These are phyloP conservation scores for Paratrypauchen microcephalus DNA, from an alignment of 2,797 vertebrate genomes.

Conservation along the genomic window DNA sequence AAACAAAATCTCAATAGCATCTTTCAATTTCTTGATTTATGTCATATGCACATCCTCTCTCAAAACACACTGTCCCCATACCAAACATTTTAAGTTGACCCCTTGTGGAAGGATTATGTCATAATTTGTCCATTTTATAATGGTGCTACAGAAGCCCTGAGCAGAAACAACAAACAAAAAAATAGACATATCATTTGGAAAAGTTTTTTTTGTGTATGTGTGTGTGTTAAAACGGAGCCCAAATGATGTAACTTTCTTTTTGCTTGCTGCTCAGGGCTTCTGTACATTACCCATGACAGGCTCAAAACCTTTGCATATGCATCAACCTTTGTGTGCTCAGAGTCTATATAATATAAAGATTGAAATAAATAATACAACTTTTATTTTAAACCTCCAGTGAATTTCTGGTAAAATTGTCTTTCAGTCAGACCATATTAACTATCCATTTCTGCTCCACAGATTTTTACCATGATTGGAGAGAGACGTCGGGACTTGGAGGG, in stretches of 20 bases:
- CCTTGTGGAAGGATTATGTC: not conserved
- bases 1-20: not conserved
- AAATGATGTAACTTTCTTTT: too few species aligned
- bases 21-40: not conserved
- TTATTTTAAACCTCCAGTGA: not conserved
- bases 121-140: not conserved
- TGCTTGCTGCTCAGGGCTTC: too few species aligned
- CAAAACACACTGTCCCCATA: not conserved
- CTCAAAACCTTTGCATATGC: not conserved
- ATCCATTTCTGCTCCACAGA: slow-evolving; percentile 2
- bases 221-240: too few species aligned
- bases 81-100: not conserved
- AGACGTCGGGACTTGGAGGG: slow-evolving; percentile 91
- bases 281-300: not conserved
- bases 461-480: slow-evolving; percentile 90
- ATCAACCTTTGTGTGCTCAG: not conserved
- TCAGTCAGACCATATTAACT: not conserved
- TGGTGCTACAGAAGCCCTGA: not conserved
- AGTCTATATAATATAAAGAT: not conserved
- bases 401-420: not conserved
- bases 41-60: not conserved
- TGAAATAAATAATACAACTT: not conserved
- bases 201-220: too few species aligned
- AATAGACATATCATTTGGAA: too few species aligned
- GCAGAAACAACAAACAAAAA: too few species aligned